Base-by-base conservation (phyloP, 2,888 invertebrate species). In the Xestia xanthographa region DNA sequence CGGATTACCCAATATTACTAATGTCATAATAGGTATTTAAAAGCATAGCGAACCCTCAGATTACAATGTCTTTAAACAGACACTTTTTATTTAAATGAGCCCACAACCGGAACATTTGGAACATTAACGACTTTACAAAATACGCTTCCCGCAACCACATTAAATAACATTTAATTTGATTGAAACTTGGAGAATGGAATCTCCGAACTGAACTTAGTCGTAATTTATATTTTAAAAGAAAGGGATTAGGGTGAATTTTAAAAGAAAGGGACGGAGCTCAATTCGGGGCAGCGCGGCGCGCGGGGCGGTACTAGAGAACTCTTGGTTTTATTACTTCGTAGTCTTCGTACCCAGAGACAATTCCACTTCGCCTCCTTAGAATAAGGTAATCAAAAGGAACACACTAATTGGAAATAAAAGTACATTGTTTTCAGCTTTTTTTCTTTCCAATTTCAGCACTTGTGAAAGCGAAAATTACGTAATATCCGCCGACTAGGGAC, bases 301-400 rank as follows among this genome's bases (percentile, higher is more conserved):
- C n/a, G n/a, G n/a, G 45, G 26, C 50, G 12, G 6, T 81, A 79
- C 77, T 77, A 85, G 80, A 83, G 80, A 89, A 85, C 87, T 88
- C 85, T 87, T 84, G 82, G 84, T 86, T 90, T 91, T 91, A 92
- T 91, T 91, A 89, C 90, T 89, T 89, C 82, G 82, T 86, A 78
- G 84, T 60, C 90, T 87, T 89, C 83, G 83, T 84, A 72, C 83
- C 70, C 85, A 75, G 74, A 79, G 79, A 84, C 84, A 86, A 85
- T 83, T 82, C 84, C 82, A 79, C 73, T 77, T 77, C 69, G 63
- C 76, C 74, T 80, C 58, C 77, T 80, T 79, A 66, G 80, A 86
- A 86, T 87, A 85, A 80, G 72, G 73, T 81, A 79, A 85, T 86
- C 80, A 84, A 87, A 80, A 86, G 74, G 62, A 78, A 78, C 70